Percentiles rank a stretch among this genome's conserved stretches.
Evolutionary conservation across 2,888 invertebrate genomes (phyloP).

Genomic region (Temnothorax ravouxi): DNA sequence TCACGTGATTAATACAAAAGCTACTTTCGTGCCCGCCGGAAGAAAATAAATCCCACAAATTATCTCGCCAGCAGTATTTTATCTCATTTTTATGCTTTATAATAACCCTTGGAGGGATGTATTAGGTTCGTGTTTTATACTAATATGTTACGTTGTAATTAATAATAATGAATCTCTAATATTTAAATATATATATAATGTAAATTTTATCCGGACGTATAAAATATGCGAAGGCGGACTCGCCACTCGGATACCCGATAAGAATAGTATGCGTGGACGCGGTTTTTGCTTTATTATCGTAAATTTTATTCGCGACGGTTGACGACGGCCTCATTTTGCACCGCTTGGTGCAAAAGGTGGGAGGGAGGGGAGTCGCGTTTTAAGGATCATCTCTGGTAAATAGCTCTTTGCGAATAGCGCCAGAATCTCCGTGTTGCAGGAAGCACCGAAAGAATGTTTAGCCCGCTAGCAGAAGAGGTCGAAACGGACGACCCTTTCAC

Average conservation of each 20-base stretch:
- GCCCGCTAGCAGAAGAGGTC: conserved; percentile 52
- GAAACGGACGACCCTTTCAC: conserved; percentile 76
- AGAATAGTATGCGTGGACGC: no score
- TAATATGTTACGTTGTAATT: conserved; percentile 38
- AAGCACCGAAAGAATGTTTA: conserved; percentile 65
- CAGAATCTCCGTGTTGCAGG: conserved; percentile 63
- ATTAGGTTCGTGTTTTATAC: neutral
- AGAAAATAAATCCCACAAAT: conserved; percentile 45
- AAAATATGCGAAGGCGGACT: neutral
- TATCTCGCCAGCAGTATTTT: conserved; percentile 28
- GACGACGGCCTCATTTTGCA: neutral
- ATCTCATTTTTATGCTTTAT: conserved; percentile 45
- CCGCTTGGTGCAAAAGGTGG: neutral
- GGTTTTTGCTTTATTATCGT: neutral
- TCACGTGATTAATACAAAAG: conserved; percentile 55
- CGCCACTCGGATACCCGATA: neutral
- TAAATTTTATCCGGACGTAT: no score
- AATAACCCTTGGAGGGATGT: conserved; percentile 34
- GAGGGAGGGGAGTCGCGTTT: neutral
- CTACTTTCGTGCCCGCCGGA: conserved; percentile 4
- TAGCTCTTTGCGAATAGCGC: conserved; percentile 50
- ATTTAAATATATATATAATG: conserved; percentile 58
- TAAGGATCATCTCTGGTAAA: conserved; percentile 47
- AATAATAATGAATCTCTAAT: conserved; percentile 40
- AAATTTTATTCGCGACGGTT: conserved; percentile 20